phyloP scores from a whole-genome alignment of 2,113 vertebrate species.

The Epinephelus moara region DNA sequence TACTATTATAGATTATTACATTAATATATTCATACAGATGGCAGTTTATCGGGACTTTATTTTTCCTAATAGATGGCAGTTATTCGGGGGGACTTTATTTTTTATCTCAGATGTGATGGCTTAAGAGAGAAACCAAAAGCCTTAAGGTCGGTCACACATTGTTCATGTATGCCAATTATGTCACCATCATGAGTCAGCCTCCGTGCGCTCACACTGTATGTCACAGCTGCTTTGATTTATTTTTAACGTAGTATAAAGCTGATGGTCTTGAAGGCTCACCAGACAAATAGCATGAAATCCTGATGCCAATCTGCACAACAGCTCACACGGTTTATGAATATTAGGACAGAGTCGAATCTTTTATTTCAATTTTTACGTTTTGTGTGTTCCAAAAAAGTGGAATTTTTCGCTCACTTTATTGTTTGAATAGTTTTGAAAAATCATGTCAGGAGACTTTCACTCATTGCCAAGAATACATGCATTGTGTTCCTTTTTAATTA shows the following conservation, averaged over 20 bases:
- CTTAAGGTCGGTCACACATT: conserved; percentile 75
- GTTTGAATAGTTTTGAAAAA: conserved; percentile 33
- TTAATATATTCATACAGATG: conserved; percentile 65
- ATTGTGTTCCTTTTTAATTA: conserved; percentile 54
- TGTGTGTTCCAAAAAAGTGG: conserved; percentile 4
- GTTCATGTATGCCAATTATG: conserved; percentile 69
- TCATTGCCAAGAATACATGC: conserved; percentile 65
- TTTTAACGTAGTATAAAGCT: conserved; percentile 65
- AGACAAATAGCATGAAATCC: conserved; percentile 48
- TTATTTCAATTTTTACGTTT: conserved; percentile 14
- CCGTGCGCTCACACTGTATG: conserved; percentile 66
- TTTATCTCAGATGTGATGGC: conserved; percentile 51
- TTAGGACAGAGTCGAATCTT: neutral
- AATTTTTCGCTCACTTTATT: conserved; percentile 5
- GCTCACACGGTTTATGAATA: conserved; percentile 35
- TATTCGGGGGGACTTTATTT: conserved; percentile 11
- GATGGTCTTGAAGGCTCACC: conserved; percentile 39
- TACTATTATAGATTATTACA: conserved; percentile 64
- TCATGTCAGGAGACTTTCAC: conserved; percentile 38
- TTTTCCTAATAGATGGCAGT: conserved; percentile 46
- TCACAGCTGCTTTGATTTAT: conserved; percentile 77
- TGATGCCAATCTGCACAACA: conserved; percentile 38
- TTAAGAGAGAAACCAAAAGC: conserved; percentile 74
- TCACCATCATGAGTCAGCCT: conserved; percentile 72
- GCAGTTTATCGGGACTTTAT: conserved; percentile 35